Evolutionary conservation across 2,113 vertebrate species (phyloP), one percentile per base, ranked within the genome.

Genomic region (Cynopterus brachyotis): DNA sequence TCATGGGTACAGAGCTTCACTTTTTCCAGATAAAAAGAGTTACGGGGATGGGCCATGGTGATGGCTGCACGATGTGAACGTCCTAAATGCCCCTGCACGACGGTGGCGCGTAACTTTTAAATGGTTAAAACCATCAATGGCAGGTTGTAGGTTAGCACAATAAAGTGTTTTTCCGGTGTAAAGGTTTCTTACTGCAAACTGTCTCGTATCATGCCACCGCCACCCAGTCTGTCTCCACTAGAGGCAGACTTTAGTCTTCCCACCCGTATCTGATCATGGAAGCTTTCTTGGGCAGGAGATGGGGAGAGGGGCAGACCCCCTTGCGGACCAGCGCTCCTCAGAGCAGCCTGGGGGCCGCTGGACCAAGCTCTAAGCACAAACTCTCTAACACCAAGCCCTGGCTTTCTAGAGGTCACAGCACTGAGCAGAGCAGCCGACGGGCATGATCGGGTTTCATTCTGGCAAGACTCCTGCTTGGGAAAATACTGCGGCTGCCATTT

Each of bases 31-130:
- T 22, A 20, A 45, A 67, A 66, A 45, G 22, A 0, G 7, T 35
- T 32, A 45, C 59, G 37, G 62, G 57, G 35, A 10, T 2, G 50
- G 80, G 32, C 3, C 9, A 19, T 17, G 6, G 35, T 9, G 40
- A 26, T 0, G 5, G 37, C 1, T 17, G 50, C 28, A 4, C 5
- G 7, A 1, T 0, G 7, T 0, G 3, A 76, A 40, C 19, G 15
- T 4, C 37, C 9, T 45, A 3, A 28, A 26, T 1, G n/a, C 17
- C 80, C 35, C 50, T 2, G 19, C 69, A 5, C 47, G 32, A 7
- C 50, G 26, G 35, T 0, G 10, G 20, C 12, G 12, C 8, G 26
- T 8, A 24, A 40, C 69, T 47, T 67, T 32, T 9, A 87, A 73
- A 66, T 20, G 50, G 40, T 57, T 45, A 35, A 64, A 69, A 42